Base-by-base conservation (phyloP, 2,113 vertebrate genomes). In the Cochlearius cochlearius region DNA sequence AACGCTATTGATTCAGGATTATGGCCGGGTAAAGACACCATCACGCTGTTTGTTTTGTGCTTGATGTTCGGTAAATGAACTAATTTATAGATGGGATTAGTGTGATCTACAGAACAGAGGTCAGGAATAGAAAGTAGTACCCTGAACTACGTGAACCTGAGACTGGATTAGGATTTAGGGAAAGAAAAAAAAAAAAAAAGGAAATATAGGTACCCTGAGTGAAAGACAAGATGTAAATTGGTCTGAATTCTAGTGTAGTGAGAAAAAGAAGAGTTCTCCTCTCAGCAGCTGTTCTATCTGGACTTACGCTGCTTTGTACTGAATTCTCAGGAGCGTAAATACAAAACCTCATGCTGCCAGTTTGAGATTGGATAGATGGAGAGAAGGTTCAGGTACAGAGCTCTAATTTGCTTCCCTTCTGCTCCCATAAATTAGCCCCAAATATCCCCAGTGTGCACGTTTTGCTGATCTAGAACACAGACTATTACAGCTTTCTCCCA, bases 1-100 rank as follows among this genome's bases (percentile, higher is more conserved):
- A 91, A 85, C 22, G 29, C 16, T 86, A 95, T 92, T 89, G 84
- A 96, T 96, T 91, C 66, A 49, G 94, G 96, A 95, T 95, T 88
- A 91, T 67, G 74, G 71, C 49, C 45, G 76, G 81, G 81, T 91
- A 91, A 96, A 96, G 87, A 55, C 23, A 17, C 23, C 62, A 66
- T 86, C 69, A 58, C 1, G 45, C 71, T 92, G 71, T 95, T 96
- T 95, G 89, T 41, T 96, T 95, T 95, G 76, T 90, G 89, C 78
- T 91, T 95, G 74, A 80, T 85, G 83, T 47, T 92, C 77, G 69
- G 79, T 78, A 94, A 96, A 96, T 92, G 80, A 90, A 39, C 77
- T 94, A 66, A 96, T 95, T 95, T 95, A 88, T 86, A 88, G 71
- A 17, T 77, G 9, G 66, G 86, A 97, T 95, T 95, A 91, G 30